Evolutionary conservation across 2,888 invertebrate species (phyloP).

Genomic region (Torymus texanus): DNA sequence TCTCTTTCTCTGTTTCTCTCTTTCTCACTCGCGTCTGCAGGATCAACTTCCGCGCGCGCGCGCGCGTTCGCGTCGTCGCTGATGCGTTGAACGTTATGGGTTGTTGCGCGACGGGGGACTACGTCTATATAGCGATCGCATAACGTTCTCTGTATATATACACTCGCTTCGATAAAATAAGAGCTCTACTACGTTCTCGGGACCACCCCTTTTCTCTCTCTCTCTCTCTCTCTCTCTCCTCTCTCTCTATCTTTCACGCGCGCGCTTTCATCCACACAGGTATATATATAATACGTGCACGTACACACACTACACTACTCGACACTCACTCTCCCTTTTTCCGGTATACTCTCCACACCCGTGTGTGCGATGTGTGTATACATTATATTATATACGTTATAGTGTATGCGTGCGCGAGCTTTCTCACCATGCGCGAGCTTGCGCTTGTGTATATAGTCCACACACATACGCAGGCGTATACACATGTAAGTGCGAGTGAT

Average conservation of each 20-base stretch:
- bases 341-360: background rate
- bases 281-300: background rate
- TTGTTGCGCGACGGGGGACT: background rate
- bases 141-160: too few species aligned
- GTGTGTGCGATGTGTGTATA: background rate
- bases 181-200: too few species aligned
- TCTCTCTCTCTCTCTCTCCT: constrained; percentile 7
- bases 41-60: background rate
- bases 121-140: too few species aligned
- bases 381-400: too few species aligned
- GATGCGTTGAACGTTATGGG: background rate
- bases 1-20: background rate
- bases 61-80: background rate
- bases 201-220: background rate
- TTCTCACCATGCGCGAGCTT: constrained; percentile 24
- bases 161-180: too few species aligned
- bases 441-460: background rate
- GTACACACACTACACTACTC: background rate
- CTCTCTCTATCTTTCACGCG: constrained; percentile 10
- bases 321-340: constrained; percentile 11
- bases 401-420: background rate
- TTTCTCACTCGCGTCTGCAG: background rate
- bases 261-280: background rate
- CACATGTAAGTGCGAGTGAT: background rate
- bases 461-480: background rate